These are phyloP conservation scores for Gorilla gorilla DNA, from an alignment of 2,113 vertebrate species.

Conservation along the genomic window DNA sequence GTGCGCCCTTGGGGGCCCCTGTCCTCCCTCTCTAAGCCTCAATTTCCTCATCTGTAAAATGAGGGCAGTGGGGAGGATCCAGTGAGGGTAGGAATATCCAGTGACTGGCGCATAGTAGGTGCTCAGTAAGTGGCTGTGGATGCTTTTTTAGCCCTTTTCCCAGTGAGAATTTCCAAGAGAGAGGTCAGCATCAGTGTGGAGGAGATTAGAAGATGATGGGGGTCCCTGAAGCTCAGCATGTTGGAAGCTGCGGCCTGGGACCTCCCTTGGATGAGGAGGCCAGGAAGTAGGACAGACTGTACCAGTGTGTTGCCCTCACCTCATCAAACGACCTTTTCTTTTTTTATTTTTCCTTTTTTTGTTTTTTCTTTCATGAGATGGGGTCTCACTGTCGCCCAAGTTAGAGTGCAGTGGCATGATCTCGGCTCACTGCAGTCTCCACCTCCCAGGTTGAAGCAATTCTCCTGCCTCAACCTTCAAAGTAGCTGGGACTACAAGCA, in stretches of 20 bases:
- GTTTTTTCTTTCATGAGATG: too few species aligned
- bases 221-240: neutral
- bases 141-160: neutral
- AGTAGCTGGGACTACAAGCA: too few species aligned
- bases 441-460: too few species aligned
- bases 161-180: neutral
- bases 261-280: neutral
- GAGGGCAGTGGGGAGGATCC: neutral
- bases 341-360: too few species aligned
- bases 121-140: neutral
- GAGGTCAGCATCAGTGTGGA: neutral
- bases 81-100: neutral
- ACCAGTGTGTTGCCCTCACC: fast-evolving
- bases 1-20: neutral
- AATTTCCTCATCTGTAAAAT: neutral
- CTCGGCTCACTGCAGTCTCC: too few species aligned
- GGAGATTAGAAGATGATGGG: neutral
- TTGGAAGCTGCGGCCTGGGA: neutral
- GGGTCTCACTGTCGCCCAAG: too few species aligned
- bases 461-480: too few species aligned
- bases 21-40: neutral
- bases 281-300: neutral
- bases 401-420: too few species aligned
- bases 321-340: neutral
- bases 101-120: neutral